Conservation (phyloP, 2,888 invertebrate species). For the Caradrina kadenii region DNA sequence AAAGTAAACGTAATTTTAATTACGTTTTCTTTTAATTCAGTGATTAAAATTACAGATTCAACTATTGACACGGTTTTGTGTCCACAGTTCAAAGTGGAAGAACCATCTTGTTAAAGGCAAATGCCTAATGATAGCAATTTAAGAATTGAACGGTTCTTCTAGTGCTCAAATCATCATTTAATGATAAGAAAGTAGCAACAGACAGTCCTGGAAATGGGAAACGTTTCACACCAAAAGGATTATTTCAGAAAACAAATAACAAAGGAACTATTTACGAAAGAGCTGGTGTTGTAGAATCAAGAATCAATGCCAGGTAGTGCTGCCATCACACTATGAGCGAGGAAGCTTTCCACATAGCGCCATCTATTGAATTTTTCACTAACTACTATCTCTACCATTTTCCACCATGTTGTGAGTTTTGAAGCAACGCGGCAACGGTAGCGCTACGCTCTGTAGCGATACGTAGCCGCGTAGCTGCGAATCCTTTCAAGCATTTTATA, state of each 20-base stretch:
- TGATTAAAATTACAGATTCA: background rate
- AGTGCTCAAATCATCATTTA: too few species aligned
- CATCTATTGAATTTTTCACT: slow-evolving; percentile 59
- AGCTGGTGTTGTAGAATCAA: background rate
- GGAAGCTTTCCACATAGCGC: slow-evolving; percentile 46
- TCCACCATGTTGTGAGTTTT: slow-evolving; percentile 11
- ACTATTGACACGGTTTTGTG: background rate
- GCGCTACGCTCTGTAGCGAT: slow-evolving; percentile 19
- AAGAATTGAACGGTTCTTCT: too few species aligned
- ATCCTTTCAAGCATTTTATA: slow-evolving; percentile 6
- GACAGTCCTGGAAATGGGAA: background rate
- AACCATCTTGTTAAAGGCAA: background rate
- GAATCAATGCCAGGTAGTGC: slow-evolving; percentile 11
- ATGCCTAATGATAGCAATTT: background rate
- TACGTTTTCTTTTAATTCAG: background rate
- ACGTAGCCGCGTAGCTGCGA: slow-evolving; percentile 5
- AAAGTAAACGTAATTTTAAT: background rate
- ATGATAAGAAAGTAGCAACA: background rate
- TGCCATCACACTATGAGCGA: slow-evolving; percentile 13
- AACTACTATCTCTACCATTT: slow-evolving; percentile 30
- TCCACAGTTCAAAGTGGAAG: background rate
- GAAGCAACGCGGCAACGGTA: background rate
- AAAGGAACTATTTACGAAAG: background rate
- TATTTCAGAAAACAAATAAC: background rate
- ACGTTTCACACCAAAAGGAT: background rate